A percentile compares a stretch with the other conserved stretches of the same genome.
Conservation (phyloP, 1,140 invertebrate genomes). For the Pollicipes pollicipes region DNA sequence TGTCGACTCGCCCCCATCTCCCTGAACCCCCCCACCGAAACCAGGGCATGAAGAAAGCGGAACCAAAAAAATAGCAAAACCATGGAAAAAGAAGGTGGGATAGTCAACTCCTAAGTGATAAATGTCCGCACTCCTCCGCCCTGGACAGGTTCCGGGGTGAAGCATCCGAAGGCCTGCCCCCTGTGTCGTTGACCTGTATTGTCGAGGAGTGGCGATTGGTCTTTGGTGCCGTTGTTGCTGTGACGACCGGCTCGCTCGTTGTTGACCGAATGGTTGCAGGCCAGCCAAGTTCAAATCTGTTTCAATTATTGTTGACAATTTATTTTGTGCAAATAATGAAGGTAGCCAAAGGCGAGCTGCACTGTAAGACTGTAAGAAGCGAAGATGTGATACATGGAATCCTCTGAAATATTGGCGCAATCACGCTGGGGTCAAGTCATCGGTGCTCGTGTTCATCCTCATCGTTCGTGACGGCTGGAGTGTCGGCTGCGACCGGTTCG, state of each 20-base stretch:
- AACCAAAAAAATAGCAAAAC: constrained; percentile 1
- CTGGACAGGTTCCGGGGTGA: neutral
- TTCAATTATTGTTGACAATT: constrained; percentile 1
- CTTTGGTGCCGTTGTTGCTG: neutral
- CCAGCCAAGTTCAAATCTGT: neutral
- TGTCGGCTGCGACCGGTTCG: neutral
- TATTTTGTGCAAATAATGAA: constrained; percentile 1
- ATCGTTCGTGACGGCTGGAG: neutral
- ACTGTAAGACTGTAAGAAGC: neutral
- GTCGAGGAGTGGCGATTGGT: neutral
- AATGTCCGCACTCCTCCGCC: neutral
- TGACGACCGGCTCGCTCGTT: neutral
- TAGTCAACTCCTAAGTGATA: neutral
- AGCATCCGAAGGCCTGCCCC: neutral
- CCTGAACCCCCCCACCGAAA: neutral
- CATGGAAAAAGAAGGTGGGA: neutral
- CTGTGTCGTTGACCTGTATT: neutral
- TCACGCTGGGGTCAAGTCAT: neutral
- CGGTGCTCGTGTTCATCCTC: neutral
- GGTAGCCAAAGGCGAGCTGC: neutral
- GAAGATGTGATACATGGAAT: neutral
- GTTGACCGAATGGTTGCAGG: neutral
- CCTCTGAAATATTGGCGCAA: neutral
- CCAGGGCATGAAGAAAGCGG: neutral
- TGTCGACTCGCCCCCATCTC: neutral